Percentiles rank a stretch among this genome's conserved stretches.
Conservation (phyloP, 2,797 vertebrate genomes). For the Emys orbicularis region DNA sequence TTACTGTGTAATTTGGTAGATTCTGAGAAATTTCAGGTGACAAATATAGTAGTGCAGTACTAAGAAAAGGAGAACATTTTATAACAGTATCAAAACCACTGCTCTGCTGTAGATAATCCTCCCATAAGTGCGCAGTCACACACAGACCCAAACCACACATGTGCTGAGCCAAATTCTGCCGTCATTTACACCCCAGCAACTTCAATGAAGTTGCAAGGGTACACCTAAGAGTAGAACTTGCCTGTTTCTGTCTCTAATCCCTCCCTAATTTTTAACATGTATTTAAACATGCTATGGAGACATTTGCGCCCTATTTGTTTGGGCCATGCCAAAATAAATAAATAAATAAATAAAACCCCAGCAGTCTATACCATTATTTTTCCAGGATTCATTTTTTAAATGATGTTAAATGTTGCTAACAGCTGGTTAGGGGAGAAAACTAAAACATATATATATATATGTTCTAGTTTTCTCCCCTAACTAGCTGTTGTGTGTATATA, state of each 20-base stretch:
- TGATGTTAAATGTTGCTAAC: not conserved
- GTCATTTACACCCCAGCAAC: not conserved
- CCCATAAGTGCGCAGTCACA: not conserved
- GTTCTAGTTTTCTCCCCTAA: too few relatives aligned
- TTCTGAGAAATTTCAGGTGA: not conserved
- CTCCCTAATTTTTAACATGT: not conserved
- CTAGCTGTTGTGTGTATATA: fast-evolving
- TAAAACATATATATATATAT: too few relatives aligned
- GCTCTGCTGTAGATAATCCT: not conserved
- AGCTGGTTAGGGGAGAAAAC: not conserved
- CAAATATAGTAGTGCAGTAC: not conserved
- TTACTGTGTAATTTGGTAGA: not conserved
- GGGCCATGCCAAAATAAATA: not conserved
- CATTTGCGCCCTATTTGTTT: not conserved
- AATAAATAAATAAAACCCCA: not conserved
- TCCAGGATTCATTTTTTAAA: not conserved
- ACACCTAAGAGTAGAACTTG: not conserved
- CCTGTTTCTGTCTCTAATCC: not conserved
- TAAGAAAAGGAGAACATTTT: not conserved
- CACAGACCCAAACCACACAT: not conserved
- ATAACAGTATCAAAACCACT: not conserved
- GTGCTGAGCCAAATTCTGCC: not conserved
- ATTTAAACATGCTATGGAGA: not conserved
- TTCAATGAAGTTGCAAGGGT: not conserved
- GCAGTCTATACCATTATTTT: not conserved